A percentile compares a stretch with the other conserved stretches of the same genome.
Evolutionary conservation across 2,113 vertebrate species (phyloP).

Genomic region (Lonchura striata): DNA sequence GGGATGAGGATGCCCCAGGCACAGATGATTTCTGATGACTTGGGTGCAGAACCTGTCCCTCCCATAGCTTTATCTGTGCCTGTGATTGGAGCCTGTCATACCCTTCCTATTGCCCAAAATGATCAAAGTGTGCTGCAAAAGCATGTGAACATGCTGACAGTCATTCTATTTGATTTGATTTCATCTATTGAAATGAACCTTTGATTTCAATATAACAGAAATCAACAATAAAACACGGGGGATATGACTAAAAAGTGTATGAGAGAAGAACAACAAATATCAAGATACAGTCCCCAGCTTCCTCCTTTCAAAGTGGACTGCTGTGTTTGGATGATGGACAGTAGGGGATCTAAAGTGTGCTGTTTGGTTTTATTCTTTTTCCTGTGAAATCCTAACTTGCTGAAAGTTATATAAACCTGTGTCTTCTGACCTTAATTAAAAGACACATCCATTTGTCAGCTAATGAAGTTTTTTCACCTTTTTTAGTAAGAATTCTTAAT

Average conservation of each 20-base stretch:
- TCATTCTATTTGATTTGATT: no score
- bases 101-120: not conserved
- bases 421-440: not conserved
- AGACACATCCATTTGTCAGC: not conserved
- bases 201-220: not conserved
- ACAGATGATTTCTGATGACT: not conserved
- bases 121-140: not conserved
- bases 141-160: not conserved
- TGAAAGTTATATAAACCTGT: not conserved
- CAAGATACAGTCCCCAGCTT: not conserved
- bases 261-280: not conserved
- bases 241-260: not conserved
- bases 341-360: not conserved
- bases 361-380: not conserved
- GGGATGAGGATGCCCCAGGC: fast-evolving
- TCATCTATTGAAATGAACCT: no score
- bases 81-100: not conserved
- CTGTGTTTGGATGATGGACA: not conserved
- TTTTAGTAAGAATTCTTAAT: not conserved
- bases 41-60: not conserved
- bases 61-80: not conserved
- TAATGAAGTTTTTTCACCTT: not conserved
- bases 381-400: not conserved
- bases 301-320: not conserved
- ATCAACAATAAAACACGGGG: not conserved